phyloP scores from a whole-genome alignment of 1,140 invertebrate genomes.

The Drosophila malerkotliana region DNA sequence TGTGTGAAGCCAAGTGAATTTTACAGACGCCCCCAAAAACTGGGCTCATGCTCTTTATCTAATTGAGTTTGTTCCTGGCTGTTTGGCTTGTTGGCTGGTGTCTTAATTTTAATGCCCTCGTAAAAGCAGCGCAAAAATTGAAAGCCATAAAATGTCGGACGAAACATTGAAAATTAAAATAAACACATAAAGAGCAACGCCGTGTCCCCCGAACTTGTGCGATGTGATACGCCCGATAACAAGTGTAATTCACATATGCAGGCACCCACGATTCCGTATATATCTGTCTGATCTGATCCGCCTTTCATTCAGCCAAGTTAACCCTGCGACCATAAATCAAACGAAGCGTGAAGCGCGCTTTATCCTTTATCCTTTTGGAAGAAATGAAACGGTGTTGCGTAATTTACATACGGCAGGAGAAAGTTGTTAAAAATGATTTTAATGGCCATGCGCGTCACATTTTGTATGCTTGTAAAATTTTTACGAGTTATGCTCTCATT shows the following conservation, averaged over 20 bases:
- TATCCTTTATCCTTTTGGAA: constrained; percentile 62
- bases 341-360: constrained; percentile 67
- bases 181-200: constrained; percentile 65
- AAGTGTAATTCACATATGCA: constrained; percentile 51
- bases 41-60: constrained; percentile 48
- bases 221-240: constrained; percentile 54
- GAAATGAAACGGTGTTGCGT: constrained; percentile 42
- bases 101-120: constrained; percentile 77
- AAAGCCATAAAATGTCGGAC: constrained; percentile 65
- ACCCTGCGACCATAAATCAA: constrained; percentile 67
- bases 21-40: constrained; percentile 38
- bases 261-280: constrained; percentile 5
- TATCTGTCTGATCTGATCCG: constrained; percentile 24
- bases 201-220: constrained; percentile 12
- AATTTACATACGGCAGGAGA: constrained; percentile 48
- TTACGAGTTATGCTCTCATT: constrained; percentile 45
- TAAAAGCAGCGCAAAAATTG: constrained; percentile 77
- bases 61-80: constrained; percentile 71
- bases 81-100: constrained; percentile 32
- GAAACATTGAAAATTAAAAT: constrained; percentile 78
- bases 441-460: constrained; percentile 48
- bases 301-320: constrained; percentile 35
- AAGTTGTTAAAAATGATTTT: constrained; percentile 61
- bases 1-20: constrained; percentile 71
- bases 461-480: constrained; percentile 48